Evolutionary conservation across 2,113 vertebrate genomes (phyloP), one percentile per base, ranked within the genome.

Genomic region (Glareola pratincola): DNA sequence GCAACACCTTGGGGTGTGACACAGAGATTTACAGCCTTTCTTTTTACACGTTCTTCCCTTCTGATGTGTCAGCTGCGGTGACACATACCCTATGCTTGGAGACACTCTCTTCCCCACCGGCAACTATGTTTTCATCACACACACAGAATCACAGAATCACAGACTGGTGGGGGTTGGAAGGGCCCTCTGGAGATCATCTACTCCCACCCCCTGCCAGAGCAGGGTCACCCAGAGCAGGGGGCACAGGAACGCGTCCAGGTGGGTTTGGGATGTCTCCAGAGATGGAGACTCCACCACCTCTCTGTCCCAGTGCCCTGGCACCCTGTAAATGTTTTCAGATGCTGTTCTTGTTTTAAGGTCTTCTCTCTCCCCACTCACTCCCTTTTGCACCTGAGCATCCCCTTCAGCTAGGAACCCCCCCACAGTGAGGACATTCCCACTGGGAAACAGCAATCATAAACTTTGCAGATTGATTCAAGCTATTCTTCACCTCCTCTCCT

Each of bases 401-500:
- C 54, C 34, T 56, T 53, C 48, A 73, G 43, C 57, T 20, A 22
- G 1, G 24, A 48, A 36, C 4, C 7, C 17, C 20, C 51, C 67
- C 37, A 17, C 23, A 64, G 45, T 2, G 5, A 10, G 4, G 39
- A 81, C 15, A 75, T 1, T 4, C 15, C 4, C 21, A 2, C 11
- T 9, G 36, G 54, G 88, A 85, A 85, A 21, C 17, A 66, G 27
- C 19, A 71, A 5, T 23, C 68, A 64, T 26, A 56, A 11, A 21
- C 30, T 72, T 27, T 74, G 37, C 43, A 37, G 47, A 4, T 1
- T 64, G 72, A 71, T 50, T 68, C 45, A 29, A 73, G 34, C 20
- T 85, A 6, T 41, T 81, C 64, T 60, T 78, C 57, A 37, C 43
- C 39, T 84, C 17, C 34, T 34, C 47, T 75, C 13, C 21, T 88